Percentiles rank a stretch among this genome's conserved stretches.
phyloP scores from a whole-genome alignment of 2,797 vertebrate genomes.

The Scyliorhinus canicula region DNA sequence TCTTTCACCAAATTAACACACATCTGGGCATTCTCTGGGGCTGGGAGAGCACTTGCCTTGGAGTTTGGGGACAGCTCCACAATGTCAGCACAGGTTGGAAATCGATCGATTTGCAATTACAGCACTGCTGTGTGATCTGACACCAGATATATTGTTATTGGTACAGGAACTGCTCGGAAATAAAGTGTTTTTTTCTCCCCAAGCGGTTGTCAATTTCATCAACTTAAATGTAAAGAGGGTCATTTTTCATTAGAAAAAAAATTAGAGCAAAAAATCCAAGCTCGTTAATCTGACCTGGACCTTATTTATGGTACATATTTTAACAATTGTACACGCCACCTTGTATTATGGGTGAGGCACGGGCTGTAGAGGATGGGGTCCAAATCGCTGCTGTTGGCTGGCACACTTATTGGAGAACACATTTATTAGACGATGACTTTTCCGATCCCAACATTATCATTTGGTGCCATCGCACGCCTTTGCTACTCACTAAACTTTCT shows the following conservation, averaged over 20 bases:
- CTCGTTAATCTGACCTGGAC: not conserved
- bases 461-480: not conserved
- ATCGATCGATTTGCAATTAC: not conserved
- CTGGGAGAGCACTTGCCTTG: not conserved
- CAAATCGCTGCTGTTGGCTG: not conserved
- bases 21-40: not conserved
- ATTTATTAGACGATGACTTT: not conserved
- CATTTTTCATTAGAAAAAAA: not conserved
- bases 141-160: too few relatives aligned
- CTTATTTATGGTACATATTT: too few relatives aligned
- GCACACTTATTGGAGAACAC: not conserved
- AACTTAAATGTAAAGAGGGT: not conserved
- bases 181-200: rapidly evolving
- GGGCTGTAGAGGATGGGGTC: not conserved
- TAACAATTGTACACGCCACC: too few relatives aligned
- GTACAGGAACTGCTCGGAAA: not conserved
- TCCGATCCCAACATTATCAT: not conserved
- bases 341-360: not conserved
- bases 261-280: not conserved
- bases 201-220: not conserved
- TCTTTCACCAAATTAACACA: not conserved
- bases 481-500: not conserved
- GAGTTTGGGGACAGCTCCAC: not conserved
- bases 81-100: not conserved
- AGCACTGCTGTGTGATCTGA: not conserved